A percentile compares a stretch with the other conserved stretches of the same genome.
phyloP scores from a whole-genome alignment of 2,797 vertebrate genomes.

The Adelosebastes latens region DNA sequence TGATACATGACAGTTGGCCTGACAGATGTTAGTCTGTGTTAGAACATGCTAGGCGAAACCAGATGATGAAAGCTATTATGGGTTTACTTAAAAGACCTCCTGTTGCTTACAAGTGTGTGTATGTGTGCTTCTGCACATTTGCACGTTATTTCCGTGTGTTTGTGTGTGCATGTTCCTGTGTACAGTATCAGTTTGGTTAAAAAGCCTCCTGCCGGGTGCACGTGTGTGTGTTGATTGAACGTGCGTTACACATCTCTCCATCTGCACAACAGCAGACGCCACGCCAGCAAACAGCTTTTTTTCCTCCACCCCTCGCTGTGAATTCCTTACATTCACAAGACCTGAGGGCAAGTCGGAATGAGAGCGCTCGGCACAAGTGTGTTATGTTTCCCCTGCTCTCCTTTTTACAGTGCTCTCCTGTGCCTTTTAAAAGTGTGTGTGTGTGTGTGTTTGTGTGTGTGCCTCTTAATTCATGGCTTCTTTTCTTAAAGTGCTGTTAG shows the following conservation, averaged over 20 bases:
- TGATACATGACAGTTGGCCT: not conserved
- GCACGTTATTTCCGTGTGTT: not conserved
- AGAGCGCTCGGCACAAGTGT: conserved; percentile 47
- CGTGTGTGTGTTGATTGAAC: conserved; percentile 9
- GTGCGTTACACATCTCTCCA: conserved; percentile 41
- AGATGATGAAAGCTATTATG: conserved; percentile 35
- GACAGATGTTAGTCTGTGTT: conserved; percentile 18
- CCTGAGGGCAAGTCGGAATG: conserved; percentile 63
- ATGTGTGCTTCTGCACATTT: conserved; percentile 10
- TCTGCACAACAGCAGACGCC: conserved; percentile 63
- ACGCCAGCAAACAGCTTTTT: conserved; percentile 45
- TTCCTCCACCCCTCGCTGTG: conserved; percentile 66
- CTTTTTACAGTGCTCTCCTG: conserved; percentile 53
- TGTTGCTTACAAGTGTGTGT: not conserved
- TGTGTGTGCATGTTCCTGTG: not conserved
- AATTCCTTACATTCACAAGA: conserved; percentile 78
- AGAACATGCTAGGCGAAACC: conserved; percentile 22
- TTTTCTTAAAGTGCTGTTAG: conserved; percentile 66
- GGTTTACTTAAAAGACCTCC: conserved; percentile 30
- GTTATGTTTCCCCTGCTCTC: conserved; percentile 51
- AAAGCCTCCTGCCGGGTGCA: conserved; percentile 30
- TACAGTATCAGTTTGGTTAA: conserved; percentile 16
- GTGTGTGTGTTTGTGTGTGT: conserved; percentile 2
- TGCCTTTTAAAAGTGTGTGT: conserved; percentile 36
- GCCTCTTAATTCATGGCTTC: conserved; percentile 52